Base-by-base conservation (phyloP, 1,140 invertebrate species). In the Sinella curviseta region DNA sequence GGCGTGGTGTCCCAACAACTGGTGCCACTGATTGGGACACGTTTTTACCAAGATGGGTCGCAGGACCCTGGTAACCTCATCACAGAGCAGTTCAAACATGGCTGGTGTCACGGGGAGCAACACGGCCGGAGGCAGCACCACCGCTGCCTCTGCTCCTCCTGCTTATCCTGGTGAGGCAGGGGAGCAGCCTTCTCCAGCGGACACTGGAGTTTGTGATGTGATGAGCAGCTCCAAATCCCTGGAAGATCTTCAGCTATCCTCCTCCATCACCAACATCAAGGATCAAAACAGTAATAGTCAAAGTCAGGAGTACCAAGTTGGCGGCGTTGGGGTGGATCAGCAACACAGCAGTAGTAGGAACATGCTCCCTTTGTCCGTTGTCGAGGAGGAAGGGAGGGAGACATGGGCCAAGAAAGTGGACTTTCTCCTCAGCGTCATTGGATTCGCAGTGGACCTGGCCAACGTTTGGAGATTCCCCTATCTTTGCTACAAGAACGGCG, bases 401-500 rank as follows among this genome's bases (percentile, higher is more conserved):
- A 95, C 93, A 0, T 96, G 94, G 94, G 92, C 91, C 14, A 94
- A 94, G 31, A 96, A 96, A 83, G 92, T 94, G 2, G 96, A 97
- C 85, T 97, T 97, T 86, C 90, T 98, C 16, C 89, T 98, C 1
- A 96, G 95, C 26, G 94, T 97, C 78, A 95, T 97, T 82, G 95
- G 95, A 1, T 96, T 96, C 83, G 95, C 95, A 0, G 95, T 97
- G 0, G 95, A 96, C 87, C 88, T 97, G 79, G 94, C 94, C 14
- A 97, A 97, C 85, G 94, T 97, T 0, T 97, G 95, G 95, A 89
- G 95, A 82, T 94, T 94, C 86, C 93, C 93, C 30, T 94, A 93
- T 84, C 89, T 94, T 24, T 93, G 92, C 86, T 94, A 94, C 85
- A 91, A 91, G 82, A 93, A 94, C 85, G 93, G 93, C 0, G 80